Percentiles rank a stretch among this genome's conserved stretches.
Conservation (phyloP, 2,113 vertebrate species). For the Ciconia maguari region DNA sequence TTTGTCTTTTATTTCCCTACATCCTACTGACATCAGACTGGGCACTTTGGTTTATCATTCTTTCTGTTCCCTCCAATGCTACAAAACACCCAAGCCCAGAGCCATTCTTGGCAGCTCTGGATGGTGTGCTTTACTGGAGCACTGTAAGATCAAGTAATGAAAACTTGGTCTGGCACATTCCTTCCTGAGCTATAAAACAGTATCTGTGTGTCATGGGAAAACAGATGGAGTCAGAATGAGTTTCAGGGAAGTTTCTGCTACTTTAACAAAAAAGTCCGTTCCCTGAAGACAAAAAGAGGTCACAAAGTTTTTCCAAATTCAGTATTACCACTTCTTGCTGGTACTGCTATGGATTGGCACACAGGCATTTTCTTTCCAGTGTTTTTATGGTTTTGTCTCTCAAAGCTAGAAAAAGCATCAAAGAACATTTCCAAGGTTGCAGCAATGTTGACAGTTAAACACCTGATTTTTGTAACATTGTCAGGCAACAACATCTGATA, state of each 20-base stretch:
- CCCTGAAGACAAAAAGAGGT: background rate
- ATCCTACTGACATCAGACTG: background rate
- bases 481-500: background rate
- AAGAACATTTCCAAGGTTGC: background rate
- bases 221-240: background rate
- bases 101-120: background rate
- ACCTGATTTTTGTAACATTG: background rate
- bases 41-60: background rate
- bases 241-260: background rate
- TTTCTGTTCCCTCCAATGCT: background rate
- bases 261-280: background rate
- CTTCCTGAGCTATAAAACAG: background rate
- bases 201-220: background rate
- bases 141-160: background rate
- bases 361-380: background rate
- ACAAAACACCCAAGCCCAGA: background rate
- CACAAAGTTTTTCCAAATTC: background rate
- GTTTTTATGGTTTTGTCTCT: background rate
- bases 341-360: background rate
- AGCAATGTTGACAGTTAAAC: background rate
- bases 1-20: background rate
- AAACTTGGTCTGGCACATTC: background rate
- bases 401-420: background rate
- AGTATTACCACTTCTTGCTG: background rate
- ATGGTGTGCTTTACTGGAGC: background rate